Base-by-base conservation (phyloP, 2,888 invertebrate species). In the Polyploca ridens region DNA sequence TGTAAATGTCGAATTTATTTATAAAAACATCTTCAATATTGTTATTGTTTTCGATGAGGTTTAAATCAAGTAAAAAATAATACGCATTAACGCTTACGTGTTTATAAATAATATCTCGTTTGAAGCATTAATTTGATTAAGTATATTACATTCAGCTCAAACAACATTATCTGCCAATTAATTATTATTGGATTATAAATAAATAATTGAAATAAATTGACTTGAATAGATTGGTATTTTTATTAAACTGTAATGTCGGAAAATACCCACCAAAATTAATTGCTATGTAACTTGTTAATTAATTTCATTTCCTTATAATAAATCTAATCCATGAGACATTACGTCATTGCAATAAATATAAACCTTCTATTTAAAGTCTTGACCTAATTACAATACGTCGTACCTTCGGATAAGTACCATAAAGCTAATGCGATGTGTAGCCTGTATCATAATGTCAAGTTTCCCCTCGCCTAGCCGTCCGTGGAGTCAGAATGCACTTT, bases 401-500 rank as follows among this genome's bases (percentile, higher is more conserved):
- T 76, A 81, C 85, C 82, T 73, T 59, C 19, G 69, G 82, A 86
- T 68, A 38, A 16, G 70, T 78, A 73, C 59, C 44, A 63, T 41
- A 63, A 46, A 54, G 54, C 54, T 57, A 16, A 35, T 46, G 64
- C 66, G 71, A 62, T 74, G 77, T 78, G 76, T 61, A 63, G 10
- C 72, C 58, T 33, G 44, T 66, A 46, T 65, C 72, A 68, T 85
- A 87, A 86, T 87, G 87, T 85, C 85, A 88, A 87, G 93, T 93
- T 93, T 93, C 91, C 90, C 54, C 90, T 86, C 84, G 90, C 79
- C 84, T 86, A 87, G 84, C 82, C 86, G 84, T 77, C 84, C 87
- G 88, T 86, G 88, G 84, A 85, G 78, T 75, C 83, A 90, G 91
- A 92, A 92, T 94, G 93, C 93, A 92, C 94, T 94, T 94, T 94